phyloP scores from a whole-genome alignment of 2,888 invertebrate genomes.

The Acanthococcus lagerstroemiae region DNA sequence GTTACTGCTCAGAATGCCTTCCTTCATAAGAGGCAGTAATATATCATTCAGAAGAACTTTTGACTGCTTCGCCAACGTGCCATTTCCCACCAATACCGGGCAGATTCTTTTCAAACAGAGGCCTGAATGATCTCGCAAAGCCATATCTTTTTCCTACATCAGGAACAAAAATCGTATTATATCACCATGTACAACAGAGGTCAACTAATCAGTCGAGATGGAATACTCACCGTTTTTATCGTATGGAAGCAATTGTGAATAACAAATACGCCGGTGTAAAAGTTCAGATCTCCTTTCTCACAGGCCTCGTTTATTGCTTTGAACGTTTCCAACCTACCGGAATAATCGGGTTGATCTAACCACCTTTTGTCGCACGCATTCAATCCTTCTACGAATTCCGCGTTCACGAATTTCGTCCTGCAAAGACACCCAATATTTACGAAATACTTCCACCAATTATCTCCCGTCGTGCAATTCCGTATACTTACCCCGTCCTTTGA shows the following conservation, averaged over 20 bases:
- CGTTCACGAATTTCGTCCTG: slow-evolving; percentile 8
- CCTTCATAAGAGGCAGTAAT: slow-evolving; percentile 60
- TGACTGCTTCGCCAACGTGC: slow-evolving; percentile 47
- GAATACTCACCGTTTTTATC: slow-evolving; percentile 23
- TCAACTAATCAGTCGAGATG: background rate
- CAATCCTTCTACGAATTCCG: slow-evolving; percentile 42
- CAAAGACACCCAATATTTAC: too few species aligned
- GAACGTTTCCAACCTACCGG: slow-evolving; percentile 67
- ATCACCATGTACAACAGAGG: background rate
- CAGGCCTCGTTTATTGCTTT: slow-evolving; percentile 52
- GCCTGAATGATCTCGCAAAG: slow-evolving; percentile 66
- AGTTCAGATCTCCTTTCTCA: slow-evolving; percentile 45
- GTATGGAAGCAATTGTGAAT: slow-evolving; percentile 49
- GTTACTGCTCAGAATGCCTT: slow-evolving; percentile 58
- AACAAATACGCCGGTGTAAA: slow-evolving; percentile 59
- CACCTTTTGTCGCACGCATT: slow-evolving; percentile 80
- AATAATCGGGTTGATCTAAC: slow-evolving; percentile 91
- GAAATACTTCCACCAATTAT: too few species aligned
- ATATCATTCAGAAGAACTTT: slow-evolving; percentile 59
- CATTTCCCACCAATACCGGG: slow-evolving; percentile 43
- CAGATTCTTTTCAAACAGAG: slow-evolving; percentile 61
- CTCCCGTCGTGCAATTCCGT: background rate
- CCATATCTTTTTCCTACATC: slow-evolving; percentile 64
- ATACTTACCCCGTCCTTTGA: slow-evolving; percentile 3
- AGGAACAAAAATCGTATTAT: background rate